Base-by-base conservation (phyloP, 2,888 invertebrate genomes). In the Disparrhopalites patrizii region DNA sequence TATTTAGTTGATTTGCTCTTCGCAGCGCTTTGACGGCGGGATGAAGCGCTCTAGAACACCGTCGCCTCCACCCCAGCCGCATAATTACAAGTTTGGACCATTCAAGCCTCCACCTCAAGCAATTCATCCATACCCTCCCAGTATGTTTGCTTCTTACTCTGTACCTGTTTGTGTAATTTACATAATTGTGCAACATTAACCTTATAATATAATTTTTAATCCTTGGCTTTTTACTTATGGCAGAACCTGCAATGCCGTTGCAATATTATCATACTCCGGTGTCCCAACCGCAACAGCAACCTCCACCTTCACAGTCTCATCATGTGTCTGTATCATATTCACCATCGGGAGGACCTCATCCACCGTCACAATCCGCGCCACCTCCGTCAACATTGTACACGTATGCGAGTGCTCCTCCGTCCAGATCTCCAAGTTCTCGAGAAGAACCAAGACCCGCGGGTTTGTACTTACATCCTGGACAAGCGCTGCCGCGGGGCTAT, bases 31-130 rank as follows among this genome's bases (percentile, higher is more conserved):
- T 57, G 58, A 88, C 84, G 75, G 83, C 77, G 73, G 83, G 73
- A 65, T 85, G 77, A 80, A 89, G 82, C 79, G 87, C 79, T 82
- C 83, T 76, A 80, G 87, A 77, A 84, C 88, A 81, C 88, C 89
- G 15, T 84, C 83, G 54, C 85, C 77, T n/a, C 75, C 74, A 2
- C 73, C 81, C 82, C 60, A 60, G 40, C 77, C 82, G 28, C 84
- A 84, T 77, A 83, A 83, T 75, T 81, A 82, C 63, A 81, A 79
- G 58, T 84, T 84, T 75, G 81, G 81, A 18, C 84, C 73, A n/a
- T 73, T 71, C 50, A 75, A 84, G 70, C 84, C 84, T 13, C 73
- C 73, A 77, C 81, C 82, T n/a, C 78, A 81, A 55, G 80, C 81
- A 7, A 80, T 85, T 13, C 83, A 85, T 73, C 82, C 83, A 15